Conservation (phyloP, 2,797 vertebrate genomes). For the Gadopsis bispinosus region DNA sequence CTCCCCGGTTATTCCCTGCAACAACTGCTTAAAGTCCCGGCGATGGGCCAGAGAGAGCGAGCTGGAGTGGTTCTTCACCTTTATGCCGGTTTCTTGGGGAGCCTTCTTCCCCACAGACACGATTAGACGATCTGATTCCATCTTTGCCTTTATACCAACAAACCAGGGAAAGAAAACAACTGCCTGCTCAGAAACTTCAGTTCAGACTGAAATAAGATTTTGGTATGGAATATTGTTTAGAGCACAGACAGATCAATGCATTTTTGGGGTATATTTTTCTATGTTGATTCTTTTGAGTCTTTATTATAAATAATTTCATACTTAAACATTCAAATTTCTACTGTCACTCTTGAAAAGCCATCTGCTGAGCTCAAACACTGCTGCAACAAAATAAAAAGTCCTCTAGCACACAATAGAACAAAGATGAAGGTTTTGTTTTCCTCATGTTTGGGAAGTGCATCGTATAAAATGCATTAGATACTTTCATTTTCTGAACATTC, state of each 20-base stretch:
- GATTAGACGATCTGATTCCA: slow-evolving; percentile 96
- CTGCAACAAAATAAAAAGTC: not conserved
- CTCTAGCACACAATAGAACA: not conserved
- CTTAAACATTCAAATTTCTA: not conserved
- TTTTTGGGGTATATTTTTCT: not conserved
- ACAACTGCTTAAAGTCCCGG: slow-evolving; percentile 92
- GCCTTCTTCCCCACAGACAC: slow-evolving; percentile 97
- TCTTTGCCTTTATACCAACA: slow-evolving; percentile 89
- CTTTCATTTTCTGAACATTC: not conserved
- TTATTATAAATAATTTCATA: not conserved
- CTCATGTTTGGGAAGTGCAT: not conserved
- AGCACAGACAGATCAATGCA: not conserved
- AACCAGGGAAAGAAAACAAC: slow-evolving; percentile 11
- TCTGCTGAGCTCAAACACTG: slow-evolving; percentile 3
- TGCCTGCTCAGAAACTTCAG: not conserved
- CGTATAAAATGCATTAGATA: not conserved
- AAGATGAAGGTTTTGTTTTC: not conserved
- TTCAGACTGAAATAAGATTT: not conserved
- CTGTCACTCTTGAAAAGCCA: not conserved
- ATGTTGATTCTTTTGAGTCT: not conserved
- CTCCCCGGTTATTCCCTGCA: slow-evolving; percentile 94
- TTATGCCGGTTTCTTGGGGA: slow-evolving; percentile 95
- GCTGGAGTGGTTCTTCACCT: slow-evolving; percentile 94
- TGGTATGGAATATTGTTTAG: not conserved
- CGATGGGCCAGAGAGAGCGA: slow-evolving; percentile 90